A percentile compares a stretch with the other conserved stretches of the same genome.
Evolutionary conservation across 2,797 vertebrate species (phyloP).

Genomic region (Cirrhinus molitorella): DNA sequence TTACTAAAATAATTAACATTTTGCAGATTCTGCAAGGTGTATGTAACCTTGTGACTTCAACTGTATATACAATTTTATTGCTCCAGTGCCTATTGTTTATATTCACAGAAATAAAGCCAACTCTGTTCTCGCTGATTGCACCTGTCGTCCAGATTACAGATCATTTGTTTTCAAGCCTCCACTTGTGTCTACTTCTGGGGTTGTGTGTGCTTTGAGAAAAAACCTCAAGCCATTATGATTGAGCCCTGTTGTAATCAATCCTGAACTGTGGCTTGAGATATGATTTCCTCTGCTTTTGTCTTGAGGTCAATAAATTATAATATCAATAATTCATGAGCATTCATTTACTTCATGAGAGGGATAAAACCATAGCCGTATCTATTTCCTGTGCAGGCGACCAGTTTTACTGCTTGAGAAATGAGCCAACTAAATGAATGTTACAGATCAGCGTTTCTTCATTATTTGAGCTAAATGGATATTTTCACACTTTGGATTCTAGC

Average conservation of each 20-base stretch:
- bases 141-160: background rate
- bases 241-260: constrained; percentile 42
- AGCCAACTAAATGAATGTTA: constrained; percentile 16
- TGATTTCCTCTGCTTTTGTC: constrained; percentile 34
- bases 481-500: background rate
- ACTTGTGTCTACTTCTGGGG: constrained; percentile 8
- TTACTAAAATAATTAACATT: too few species aligned
- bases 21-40: too few species aligned
- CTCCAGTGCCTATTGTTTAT: background rate
- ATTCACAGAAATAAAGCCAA: background rate
- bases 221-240: constrained; percentile 28
- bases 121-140: background rate
- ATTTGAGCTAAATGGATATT: constrained; percentile 26
- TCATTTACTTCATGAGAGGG: constrained; percentile 35
- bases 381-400: constrained; percentile 3
- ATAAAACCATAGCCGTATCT: constrained; percentile 15
- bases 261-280: constrained; percentile 36
- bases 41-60: too few species aligned
- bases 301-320: constrained; percentile 46
- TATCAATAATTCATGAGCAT: constrained; percentile 51
- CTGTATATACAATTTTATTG: background rate
- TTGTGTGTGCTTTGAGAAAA: constrained; percentile 19
- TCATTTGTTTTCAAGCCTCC: constrained; percentile 1
- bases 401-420: constrained; percentile 43
- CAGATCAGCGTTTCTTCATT: background rate